Evolutionary conservation across 2,113 vertebrate genomes (phyloP).

Genomic region (Oncorhynchus clarkii): DNA sequence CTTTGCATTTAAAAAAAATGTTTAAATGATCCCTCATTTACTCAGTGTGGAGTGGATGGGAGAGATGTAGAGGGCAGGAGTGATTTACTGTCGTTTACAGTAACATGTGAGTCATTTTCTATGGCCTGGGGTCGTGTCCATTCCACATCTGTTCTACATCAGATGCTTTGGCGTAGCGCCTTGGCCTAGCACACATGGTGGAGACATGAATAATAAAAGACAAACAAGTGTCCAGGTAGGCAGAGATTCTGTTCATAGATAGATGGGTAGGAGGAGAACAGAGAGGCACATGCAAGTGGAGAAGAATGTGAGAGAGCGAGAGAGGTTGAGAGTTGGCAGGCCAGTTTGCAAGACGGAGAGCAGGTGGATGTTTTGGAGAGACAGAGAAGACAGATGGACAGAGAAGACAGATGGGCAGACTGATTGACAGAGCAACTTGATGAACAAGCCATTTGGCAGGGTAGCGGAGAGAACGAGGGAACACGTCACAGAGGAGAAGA

Average conservation of each 20-base stretch:
- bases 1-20: no score
- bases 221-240: constrained; percentile 23
- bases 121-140: no score
- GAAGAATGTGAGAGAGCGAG: no score
- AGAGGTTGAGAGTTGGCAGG: background rate
- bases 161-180: no score
- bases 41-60: no score
- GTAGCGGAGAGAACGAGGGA: constrained; percentile 26
- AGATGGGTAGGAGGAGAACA: background rate
- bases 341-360: constrained; percentile 52
- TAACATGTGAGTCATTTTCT: no score
- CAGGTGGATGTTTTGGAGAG: constrained; percentile 61
- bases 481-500: background rate
- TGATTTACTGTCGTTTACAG: no score
- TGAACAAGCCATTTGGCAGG: constrained; percentile 64
- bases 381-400: constrained; percentile 46
- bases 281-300: no score
- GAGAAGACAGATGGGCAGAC: constrained; percentile 2
- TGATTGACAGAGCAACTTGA: constrained; percentile 59
- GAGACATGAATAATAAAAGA: background rate
- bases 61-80: no score
- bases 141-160: no score
- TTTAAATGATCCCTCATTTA: no score
- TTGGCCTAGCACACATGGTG: no score
- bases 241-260: background rate